These are phyloP conservation scores for Pitangus sulphuratus DNA, from an alignment of 2,797 vertebrate genomes.

Conservation along the genomic window DNA sequence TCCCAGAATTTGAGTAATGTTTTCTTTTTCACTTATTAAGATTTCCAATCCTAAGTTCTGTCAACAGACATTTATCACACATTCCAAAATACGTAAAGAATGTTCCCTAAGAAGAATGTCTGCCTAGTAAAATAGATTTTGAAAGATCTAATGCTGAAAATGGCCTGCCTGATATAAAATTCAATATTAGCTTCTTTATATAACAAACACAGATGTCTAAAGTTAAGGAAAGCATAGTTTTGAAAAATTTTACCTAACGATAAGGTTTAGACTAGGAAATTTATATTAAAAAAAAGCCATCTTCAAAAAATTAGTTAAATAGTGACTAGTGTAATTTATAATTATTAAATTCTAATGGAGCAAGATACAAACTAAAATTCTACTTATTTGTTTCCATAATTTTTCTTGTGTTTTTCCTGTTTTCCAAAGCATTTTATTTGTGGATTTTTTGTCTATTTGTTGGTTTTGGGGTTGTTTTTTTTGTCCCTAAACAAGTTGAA, in stretches of 20 bases:
- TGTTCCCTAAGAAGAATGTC: fast-evolving
- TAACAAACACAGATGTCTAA: neutral
- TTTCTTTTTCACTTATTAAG: neutral
- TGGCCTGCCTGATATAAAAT: neutral
- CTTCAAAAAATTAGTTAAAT: neutral
- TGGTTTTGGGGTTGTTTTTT: neutral
- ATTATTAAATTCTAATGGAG: neutral
- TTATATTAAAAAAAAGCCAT: neutral
- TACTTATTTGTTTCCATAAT: neutral
- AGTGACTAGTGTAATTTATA: neutral
- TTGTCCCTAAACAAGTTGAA: neutral
- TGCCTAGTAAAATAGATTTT: neutral
- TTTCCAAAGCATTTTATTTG: neutral
- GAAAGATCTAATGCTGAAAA: neutral
- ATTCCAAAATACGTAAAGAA: neutral
- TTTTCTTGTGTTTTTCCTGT: neutral
- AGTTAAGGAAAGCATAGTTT: neutral
- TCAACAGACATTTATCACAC: neutral
- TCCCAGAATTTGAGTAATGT: neutral
- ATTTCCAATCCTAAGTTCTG: neutral
- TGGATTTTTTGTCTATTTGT: fast-evolving
- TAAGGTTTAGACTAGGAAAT: neutral
- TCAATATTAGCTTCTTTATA: neutral
- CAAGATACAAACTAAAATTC: neutral
- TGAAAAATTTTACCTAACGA: neutral